A percentile compares a stretch with the other conserved stretches of the same genome.
These are phyloP conservation scores for Diplazon laetatorius DNA, from an alignment of 2,888 invertebrate genomes.

Conservation along the genomic window DNA sequence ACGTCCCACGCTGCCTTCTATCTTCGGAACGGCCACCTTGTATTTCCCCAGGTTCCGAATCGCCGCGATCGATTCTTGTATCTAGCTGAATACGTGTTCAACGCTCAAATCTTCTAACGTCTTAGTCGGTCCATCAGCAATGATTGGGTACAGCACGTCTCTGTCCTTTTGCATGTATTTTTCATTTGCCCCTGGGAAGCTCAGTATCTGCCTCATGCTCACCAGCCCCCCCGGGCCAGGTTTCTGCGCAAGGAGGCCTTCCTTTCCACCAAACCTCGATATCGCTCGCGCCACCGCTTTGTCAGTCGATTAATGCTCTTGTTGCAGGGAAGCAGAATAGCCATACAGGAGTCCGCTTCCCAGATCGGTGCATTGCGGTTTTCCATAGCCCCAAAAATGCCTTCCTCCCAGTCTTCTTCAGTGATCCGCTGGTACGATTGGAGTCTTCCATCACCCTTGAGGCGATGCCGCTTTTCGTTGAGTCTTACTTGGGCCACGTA, in stretches of 20 bases:
- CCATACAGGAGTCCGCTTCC: too few species aligned
- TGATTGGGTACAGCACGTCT: constrained; percentile 31
- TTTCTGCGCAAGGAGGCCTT: constrained; percentile 18
- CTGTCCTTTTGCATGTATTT: constrained; percentile 38
- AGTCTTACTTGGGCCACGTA: too few species aligned
- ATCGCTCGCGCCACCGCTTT: neutral
- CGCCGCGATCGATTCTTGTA: neutral
- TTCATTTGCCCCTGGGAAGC: constrained; percentile 60
- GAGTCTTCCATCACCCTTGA: too few species aligned
- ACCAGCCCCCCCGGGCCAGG: constrained; percentile 37
- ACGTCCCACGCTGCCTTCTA: neutral
- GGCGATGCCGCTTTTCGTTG: too few species aligned
- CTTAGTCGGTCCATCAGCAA: neutral
- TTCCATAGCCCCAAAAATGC: too few species aligned
- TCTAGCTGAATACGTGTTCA: neutral
- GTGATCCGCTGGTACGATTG: too few species aligned
- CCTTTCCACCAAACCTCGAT: constrained; percentile 15
- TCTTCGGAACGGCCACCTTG: constrained; percentile 9
- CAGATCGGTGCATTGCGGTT: too few species aligned
- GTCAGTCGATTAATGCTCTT: too few species aligned
- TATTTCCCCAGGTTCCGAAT: neutral
- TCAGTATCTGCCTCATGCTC: constrained; percentile 56
- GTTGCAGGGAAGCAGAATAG: too few species aligned
- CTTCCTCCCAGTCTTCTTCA: too few species aligned
- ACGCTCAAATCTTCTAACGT: neutral